phyloP scores from a whole-genome alignment of 2,797 vertebrate species.

The Tadarida brasiliensis region DNA sequence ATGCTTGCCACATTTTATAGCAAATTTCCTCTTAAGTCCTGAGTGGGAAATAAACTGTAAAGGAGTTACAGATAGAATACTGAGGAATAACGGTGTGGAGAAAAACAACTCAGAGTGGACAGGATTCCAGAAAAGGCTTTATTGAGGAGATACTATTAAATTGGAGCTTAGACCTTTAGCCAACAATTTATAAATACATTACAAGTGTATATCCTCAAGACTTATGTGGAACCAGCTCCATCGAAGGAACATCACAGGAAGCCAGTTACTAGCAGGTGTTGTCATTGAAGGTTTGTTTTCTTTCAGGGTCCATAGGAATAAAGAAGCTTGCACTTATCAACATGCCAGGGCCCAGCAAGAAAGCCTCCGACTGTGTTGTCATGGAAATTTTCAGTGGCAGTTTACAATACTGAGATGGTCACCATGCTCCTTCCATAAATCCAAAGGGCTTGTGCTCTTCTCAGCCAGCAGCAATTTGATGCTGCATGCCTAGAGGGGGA shows the following conservation, averaged over 20 bases:
- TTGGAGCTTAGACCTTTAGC: constrained; percentile 20
- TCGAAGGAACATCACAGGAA: neutral
- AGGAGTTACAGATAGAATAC: constrained; percentile 10
- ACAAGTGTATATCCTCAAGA: neutral
- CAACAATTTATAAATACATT: neutral
- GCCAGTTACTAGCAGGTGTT: neutral
- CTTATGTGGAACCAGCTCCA: neutral
- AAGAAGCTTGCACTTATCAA: neutral
- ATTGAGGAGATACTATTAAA: neutral
- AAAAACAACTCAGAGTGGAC: constrained; percentile 6
- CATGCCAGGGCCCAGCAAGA: neutral
- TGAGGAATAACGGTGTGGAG: neutral
- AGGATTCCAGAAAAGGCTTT: neutral
- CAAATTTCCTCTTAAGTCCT: constrained; percentile 17
- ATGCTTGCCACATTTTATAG: neutral
- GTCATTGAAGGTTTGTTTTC: neutral
- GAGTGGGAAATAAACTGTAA: constrained; percentile 5
- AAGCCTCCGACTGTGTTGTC: neutral
- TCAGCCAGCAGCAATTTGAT: neutral
- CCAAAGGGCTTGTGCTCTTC: neutral
- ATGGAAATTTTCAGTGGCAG: constrained; percentile 22
- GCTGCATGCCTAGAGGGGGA: neutral
- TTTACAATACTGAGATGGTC: neutral
- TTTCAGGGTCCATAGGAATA: neutral
- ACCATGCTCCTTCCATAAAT: neutral